These are phyloP conservation scores for Somateria mollissima DNA, from an alignment of 2,797 vertebrate genomes.

Conservation along the genomic window DNA sequence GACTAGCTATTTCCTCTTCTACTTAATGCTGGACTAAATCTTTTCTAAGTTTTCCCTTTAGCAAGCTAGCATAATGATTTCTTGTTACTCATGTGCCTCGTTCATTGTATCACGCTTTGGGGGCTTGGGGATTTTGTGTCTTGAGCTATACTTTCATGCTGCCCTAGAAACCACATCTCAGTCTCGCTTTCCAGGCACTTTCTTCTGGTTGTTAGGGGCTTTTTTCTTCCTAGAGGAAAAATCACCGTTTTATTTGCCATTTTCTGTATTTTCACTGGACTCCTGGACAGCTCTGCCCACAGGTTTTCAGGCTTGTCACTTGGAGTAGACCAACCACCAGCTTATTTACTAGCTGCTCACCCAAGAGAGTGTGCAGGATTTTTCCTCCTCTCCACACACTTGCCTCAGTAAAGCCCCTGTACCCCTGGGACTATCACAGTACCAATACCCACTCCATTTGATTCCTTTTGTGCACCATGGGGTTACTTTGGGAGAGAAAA, in stretches of 20 bases:
- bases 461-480: background rate
- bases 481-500: background rate
- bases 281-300: background rate
- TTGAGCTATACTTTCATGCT: conserved; percentile 25
- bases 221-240: background rate
- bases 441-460: background rate
- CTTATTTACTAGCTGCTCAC: background rate
- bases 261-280: background rate
- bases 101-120: background rate
- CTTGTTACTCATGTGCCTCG: conserved; percentile 31
- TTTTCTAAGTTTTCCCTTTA: conserved; percentile 19
- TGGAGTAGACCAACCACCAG: background rate
- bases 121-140: conserved; percentile 31
- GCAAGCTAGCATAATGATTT: conserved; percentile 3
- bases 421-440: background rate
- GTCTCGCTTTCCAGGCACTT: conserved; percentile 29
- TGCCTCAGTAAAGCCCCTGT: background rate
- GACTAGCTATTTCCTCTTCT: conserved; percentile 43
- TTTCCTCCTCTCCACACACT: background rate
- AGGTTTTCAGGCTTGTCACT: background rate
- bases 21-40: background rate
- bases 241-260: background rate
- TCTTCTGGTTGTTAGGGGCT: background rate
- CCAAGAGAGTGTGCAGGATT: background rate
- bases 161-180: conserved; percentile 45